Base-by-base conservation (phyloP, 2,113 vertebrate species). In the Malurus elegans region DNA sequence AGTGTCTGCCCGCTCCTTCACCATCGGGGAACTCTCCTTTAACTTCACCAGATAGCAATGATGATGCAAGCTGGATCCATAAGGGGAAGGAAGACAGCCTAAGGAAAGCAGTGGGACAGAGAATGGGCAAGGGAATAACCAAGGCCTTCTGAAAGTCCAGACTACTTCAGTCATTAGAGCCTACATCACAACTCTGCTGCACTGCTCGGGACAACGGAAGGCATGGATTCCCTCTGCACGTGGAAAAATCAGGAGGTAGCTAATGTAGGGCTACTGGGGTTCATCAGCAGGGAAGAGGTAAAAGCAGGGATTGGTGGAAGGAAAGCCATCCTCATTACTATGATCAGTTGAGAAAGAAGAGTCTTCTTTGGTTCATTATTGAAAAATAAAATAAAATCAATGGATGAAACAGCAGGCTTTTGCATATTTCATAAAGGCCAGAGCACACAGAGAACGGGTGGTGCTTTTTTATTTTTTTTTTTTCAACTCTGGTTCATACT, bases 321-420 rank as follows among this genome's bases (percentile, higher is more conserved):
- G 92, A 82, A 94, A 96, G 78, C 34, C 90, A 94, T 92, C 91
- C 66, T 96, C 87, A 94, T 88, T 94, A 90, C 85, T 90, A 90
- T 42, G n/a, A 73, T 80, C 86, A 90, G 34, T 26, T 83, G 50
- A 95, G 26, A 93, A 96, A 88, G 78, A 82, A 93, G 89, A 94
- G 83, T 92, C 67, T 92, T 74, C 66, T 58, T 89, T 76, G 70
- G 48, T 58, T 85, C 53, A 45, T 38, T 69, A 94, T 53, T 69
- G 71, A 92, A 95, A 92, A 85, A 74, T 9, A 48, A 76, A 92
- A 67, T 48, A 31, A 47, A 86, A 90, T 73, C 5, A 0, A 94
- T 76, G 71, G 65, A 88, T 42, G 79, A 65, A 95, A 47, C 69
- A 86, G 53, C 56, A 95, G 86, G 57, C 78, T 95, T 79, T 92